These are phyloP conservation scores for Tylochromis polylepis DNA, from an alignment of 2,113 vertebrate species.

Conservation along the genomic window DNA sequence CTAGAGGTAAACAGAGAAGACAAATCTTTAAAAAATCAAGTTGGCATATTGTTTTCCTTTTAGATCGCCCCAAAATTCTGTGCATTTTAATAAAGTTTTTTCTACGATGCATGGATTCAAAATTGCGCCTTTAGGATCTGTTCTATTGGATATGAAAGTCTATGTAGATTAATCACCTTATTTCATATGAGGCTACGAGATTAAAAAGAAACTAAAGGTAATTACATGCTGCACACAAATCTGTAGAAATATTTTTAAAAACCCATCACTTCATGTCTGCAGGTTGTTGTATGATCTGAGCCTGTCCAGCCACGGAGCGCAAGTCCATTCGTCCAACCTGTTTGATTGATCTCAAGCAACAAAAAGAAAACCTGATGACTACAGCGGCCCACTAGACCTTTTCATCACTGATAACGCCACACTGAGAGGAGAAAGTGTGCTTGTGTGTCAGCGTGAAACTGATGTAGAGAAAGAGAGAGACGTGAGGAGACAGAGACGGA, in stretches of 20 bases:
- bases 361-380: slow-evolving; percentile 14
- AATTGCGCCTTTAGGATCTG: rapidly evolving
- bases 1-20: slow-evolving; percentile 55
- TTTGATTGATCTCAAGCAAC: slow-evolving; percentile 14
- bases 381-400: not conserved
- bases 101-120: not conserved
- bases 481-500: not conserved
- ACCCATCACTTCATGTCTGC: not conserved
- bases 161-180: not conserved
- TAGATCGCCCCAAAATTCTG: not conserved
- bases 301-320: not conserved
- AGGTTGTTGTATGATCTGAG: not conserved
- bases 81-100: not conserved
- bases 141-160: not conserved
- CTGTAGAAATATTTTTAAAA: not conserved
- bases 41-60: not conserved
- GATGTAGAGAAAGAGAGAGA: not conserved
- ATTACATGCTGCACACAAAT: not conserved
- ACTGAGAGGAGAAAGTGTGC: not conserved
- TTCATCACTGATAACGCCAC: slow-evolving; percentile 4
- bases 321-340: not conserved
- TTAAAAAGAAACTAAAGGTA: not conserved
- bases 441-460: slow-evolving; percentile 12
- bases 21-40: not conserved
- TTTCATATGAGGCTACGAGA: not conserved